A percentile compares a stretch with the other conserved stretches of the same genome.
phyloP scores from a whole-genome alignment of 2,113 vertebrate species.

The Dermatemys mawii region DNA sequence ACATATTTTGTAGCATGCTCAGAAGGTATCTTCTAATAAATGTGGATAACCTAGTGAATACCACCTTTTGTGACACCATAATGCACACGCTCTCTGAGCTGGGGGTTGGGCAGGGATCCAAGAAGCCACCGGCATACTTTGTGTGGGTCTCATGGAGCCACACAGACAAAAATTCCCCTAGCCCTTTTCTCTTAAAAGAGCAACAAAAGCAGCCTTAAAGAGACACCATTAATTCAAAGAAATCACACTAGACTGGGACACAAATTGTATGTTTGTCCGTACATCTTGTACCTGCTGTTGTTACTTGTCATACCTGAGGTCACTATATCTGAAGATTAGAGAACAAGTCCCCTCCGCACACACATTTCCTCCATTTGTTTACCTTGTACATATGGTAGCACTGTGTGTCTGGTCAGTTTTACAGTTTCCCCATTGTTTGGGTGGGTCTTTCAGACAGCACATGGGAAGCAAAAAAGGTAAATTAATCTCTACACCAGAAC shows the following conservation, averaged over 20 bases:
- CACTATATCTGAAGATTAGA: neutral
- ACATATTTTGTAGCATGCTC: neutral
- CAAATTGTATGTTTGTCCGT: neutral
- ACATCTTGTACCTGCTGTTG: neutral
- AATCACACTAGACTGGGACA: neutral
- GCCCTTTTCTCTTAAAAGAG: neutral
- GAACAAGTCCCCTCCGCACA: neutral
- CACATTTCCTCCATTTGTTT: neutral
- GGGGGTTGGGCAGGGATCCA: neutral
- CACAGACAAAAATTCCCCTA: neutral
- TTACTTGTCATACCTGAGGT: neutral
- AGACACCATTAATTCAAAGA: slow-evolving; percentile 2
- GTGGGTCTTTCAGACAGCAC: neutral
- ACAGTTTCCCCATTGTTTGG: neutral
- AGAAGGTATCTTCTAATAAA: neutral
- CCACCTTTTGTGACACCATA: neutral
- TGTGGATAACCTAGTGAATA: neutral
- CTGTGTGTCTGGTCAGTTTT: neutral
- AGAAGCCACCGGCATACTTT: slow-evolving; percentile 11
- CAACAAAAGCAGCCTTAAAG: slow-evolving; percentile 4
- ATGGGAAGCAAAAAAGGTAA: neutral
- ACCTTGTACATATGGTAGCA: slow-evolving; percentile 8
- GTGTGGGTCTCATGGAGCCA: neutral
- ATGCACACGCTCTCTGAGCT: neutral
- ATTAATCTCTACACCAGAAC: neutral